These are phyloP conservation scores for Neelides sp. DNA, from an alignment of 1,140 invertebrate genomes.

Conservation along the genomic window DNA sequence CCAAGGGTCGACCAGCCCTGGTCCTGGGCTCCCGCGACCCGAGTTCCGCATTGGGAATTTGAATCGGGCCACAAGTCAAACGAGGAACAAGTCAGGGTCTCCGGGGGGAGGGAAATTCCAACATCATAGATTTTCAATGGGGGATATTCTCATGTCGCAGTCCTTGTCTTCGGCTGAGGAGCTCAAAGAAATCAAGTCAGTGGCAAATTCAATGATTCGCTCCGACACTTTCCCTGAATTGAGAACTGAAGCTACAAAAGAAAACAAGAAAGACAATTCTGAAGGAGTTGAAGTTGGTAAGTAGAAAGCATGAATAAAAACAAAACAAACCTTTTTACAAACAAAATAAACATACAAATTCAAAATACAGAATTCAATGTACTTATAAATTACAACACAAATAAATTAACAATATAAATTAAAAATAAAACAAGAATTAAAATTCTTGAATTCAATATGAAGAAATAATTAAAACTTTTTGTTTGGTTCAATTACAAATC, in stretches of 20 bases:
- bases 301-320: too few species aligned
- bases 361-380: too few species aligned
- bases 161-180: constrained; percentile 19
- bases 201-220: constrained; percentile 15
- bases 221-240: constrained; percentile 30
- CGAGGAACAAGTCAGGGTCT: neutral
- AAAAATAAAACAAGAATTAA: too few species aligned
- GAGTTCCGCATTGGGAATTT: constrained; percentile 2
- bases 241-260: constrained; percentile 21
- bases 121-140: constrained; percentile 31
- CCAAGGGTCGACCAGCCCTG: neutral
- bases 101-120: constrained; percentile 14
- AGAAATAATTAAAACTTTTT: too few species aligned
- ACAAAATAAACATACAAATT: too few species aligned
- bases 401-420: too few species aligned
- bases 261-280: constrained; percentile 15
- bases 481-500: too few species aligned
- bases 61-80: neutral
- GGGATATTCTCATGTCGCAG: constrained; percentile 29
- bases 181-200: constrained; percentile 3
- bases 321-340: too few species aligned
- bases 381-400: too few species aligned
- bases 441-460: too few species aligned
- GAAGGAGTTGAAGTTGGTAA: too few species aligned
- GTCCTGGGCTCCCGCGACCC: constrained; percentile 12